phyloP scores from a whole-genome alignment of 2,113 vertebrate species.

The Cairina moschata region DNA sequence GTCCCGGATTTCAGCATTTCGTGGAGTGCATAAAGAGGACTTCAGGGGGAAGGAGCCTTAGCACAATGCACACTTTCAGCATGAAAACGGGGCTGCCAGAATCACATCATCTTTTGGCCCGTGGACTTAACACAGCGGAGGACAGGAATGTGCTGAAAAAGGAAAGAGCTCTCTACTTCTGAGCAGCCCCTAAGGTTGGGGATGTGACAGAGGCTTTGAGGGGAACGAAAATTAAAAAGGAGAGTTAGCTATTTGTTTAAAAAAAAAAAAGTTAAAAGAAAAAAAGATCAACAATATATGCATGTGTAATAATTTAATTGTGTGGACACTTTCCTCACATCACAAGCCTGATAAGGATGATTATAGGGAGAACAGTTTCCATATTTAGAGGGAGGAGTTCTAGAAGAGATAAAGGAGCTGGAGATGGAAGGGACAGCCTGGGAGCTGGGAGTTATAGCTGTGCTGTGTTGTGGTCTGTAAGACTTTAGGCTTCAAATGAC shows the following conservation, averaged over 20 bases:
- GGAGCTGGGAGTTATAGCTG: neutral
- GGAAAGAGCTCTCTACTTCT: slow-evolving; percentile 7
- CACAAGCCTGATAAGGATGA: neutral
- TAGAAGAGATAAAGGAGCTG: neutral
- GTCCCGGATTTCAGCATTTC: slow-evolving; percentile 10
- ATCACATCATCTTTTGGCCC: slow-evolving; percentile 57
- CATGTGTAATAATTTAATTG: neutral
- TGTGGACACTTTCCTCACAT: neutral
- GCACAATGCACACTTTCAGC: slow-evolving; percentile 33
- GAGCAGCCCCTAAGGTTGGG: neutral
- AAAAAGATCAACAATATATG: neutral
- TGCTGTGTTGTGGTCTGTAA: neutral
- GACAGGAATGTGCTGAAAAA: slow-evolving; percentile 55
- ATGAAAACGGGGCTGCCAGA: slow-evolving; percentile 26
- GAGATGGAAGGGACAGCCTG: neutral
- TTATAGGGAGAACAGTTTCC: neutral
- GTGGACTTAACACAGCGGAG: neutral
- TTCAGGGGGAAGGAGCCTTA: neutral
- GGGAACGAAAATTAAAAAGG: neutral
- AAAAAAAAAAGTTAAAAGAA: neutral
- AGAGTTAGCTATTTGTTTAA: neutral
- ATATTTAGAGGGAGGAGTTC: neutral
- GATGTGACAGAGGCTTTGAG: neutral
- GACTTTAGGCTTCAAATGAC: neutral
- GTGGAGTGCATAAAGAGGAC: neutral